Percentiles rank a stretch among this genome's conserved stretches.
Evolutionary conservation across 2,797 vertebrate genomes (phyloP).

Genomic region (Scolopax bukidnonensis): DNA sequence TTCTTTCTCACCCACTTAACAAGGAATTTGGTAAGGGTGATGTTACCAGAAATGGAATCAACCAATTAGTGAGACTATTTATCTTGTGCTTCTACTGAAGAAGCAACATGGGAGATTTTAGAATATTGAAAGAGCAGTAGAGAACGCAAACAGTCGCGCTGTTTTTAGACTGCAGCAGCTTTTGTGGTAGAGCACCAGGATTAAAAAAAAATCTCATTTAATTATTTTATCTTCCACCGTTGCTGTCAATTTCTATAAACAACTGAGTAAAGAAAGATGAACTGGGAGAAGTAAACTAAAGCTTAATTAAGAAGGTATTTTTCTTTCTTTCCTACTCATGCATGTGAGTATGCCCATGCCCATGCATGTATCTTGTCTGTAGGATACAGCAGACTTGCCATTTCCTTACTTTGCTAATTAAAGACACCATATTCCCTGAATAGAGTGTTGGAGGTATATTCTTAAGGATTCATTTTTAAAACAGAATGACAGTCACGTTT

Average conservation of each 20-base stretch:
- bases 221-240: slow-evolving; percentile 36
- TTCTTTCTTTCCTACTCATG: not conserved
- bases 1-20: not conserved
- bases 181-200: not conserved
- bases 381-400: slow-evolving; percentile 39
- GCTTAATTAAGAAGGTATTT: slow-evolving; percentile 46
- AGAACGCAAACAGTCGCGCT: not conserved
- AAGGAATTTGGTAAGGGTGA: not conserved
- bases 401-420: slow-evolving; percentile 72
- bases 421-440: slow-evolving; percentile 51
- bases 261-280: slow-evolving; percentile 33
- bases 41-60: not conserved
- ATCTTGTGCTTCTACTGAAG: not conserved
- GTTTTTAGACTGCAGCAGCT: not conserved
- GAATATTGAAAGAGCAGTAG: not conserved
- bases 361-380: slow-evolving; percentile 23
- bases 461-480: slow-evolving; percentile 57
- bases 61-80: not conserved
- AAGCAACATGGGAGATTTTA: not conserved
- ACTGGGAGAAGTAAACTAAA: slow-evolving; percentile 43
- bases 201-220: slow-evolving; percentile 8
- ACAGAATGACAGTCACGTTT: slow-evolving; percentile 38
- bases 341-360: not conserved
- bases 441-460: not conserved
- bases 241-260: slow-evolving; percentile 45